Evolutionary conservation across 2,797 vertebrate species (phyloP).

Genomic region (Propithecus perrieri): DNA sequence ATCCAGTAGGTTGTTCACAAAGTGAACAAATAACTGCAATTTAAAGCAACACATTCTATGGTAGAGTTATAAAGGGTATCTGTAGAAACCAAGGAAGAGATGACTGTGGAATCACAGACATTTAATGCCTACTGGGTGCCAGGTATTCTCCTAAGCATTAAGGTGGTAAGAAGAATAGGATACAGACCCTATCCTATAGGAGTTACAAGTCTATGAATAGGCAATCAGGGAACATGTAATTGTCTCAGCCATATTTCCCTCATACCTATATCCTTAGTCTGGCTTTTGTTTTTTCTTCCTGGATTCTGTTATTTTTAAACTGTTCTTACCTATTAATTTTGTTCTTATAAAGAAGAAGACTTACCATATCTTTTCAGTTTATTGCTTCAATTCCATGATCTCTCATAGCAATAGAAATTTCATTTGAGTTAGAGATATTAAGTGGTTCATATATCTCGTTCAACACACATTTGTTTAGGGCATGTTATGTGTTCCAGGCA

Average conservation of each 20-base stretch:
- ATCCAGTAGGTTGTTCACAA: neutral
- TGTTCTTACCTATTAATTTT: neutral
- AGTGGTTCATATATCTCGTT: neutral
- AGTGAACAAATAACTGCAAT: neutral
- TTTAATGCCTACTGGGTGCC: neutral
- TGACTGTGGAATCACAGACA: neutral
- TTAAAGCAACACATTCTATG: neutral
- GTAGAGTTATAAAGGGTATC: neutral
- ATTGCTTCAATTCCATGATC: neutral
- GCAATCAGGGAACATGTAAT: neutral
- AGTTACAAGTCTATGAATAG: neutral
- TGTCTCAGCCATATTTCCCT: neutral
- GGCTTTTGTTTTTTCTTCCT: neutral
- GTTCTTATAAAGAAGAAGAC: neutral
- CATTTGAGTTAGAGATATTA: neutral
- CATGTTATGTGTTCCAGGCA: neutral
- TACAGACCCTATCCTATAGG: neutral
- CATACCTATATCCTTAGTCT: neutral
- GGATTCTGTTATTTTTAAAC: neutral
- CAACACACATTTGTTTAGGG: neutral
- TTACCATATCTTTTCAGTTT: neutral
- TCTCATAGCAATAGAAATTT: neutral
- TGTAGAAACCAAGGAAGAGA: neutral
- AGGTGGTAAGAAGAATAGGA: neutral
- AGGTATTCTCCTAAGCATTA: neutral